Evolutionary conservation across 2,888 invertebrate genomes (phyloP), one percentile per base, ranked within the genome.

Genomic region (Hypercompe scribonia): DNA sequence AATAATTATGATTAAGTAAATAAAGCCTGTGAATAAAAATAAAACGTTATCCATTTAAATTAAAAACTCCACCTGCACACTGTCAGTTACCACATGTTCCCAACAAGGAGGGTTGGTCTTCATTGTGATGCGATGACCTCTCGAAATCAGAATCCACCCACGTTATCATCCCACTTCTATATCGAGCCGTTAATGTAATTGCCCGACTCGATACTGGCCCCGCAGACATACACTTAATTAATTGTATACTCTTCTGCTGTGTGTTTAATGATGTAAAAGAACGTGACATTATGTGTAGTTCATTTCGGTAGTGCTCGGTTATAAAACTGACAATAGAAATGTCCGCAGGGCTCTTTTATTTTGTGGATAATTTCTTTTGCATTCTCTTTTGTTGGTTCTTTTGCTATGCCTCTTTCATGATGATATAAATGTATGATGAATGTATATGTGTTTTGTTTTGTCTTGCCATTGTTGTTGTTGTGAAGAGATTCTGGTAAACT

Each of bases 51-150:
- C 54, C n/a, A 58, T 18, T 54, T 36, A n/a, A 36, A 34, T 28
- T 34, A 54, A 34, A 36, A 68, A 36, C n/a, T 34, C 31, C 28
- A n/a, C 11, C 28, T 28, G 34, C 50, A 67, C 13, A 64, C 36
- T 70, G 79, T 70, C 78, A 76, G 28, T 73, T 86, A 85, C 81
- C 75, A 68, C 70, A 76, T 75, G 65, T 63, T 65, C 13, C 46
- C 54, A 33, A 68, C 67, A 75, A 79, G 68, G 50, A 54, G 50
- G 50, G 50, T 78, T 81, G 79, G 73, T 80, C 88, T 83, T 91
- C 92, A 94, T 91, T 91, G 90, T 87, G 91, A 95, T 92, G 88
- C 95, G 89, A 90, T 90, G 94, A 95, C 93, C 94, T 92, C 90
- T 84, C 89, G 82, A 88, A 92, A 90, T 90, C 89, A 82, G 87